Evolutionary conservation across 2,113 vertebrate genomes (phyloP).

Genomic region (Oncorhynchus mykiss): DNA sequence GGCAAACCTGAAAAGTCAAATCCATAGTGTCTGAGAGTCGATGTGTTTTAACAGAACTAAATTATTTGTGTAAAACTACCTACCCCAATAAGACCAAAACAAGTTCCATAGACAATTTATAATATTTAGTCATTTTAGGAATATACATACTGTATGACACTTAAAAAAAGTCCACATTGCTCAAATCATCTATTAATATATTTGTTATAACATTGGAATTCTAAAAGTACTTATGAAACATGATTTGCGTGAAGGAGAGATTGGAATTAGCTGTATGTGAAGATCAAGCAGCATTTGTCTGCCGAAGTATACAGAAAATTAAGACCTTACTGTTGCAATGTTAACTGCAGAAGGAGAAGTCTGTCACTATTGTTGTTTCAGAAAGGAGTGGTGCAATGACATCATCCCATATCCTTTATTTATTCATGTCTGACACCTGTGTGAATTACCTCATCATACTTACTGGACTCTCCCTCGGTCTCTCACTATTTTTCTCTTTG

Average conservation of each 20-base stretch:
- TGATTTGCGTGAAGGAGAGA: not conserved
- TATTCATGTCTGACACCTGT: slow-evolving; percentile 5
- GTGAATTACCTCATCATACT: not conserved
- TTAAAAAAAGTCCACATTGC: not conserved
- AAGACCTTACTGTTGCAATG: slow-evolving; percentile 48
- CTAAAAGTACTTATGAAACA: slow-evolving; percentile 15
- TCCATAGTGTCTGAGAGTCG: not conserved
- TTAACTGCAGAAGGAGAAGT: slow-evolving; percentile 20
- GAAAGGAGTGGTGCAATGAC: slow-evolving; percentile 10
- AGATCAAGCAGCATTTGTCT: not conserved
- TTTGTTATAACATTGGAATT: slow-evolving; percentile 32
- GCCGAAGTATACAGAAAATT: slow-evolving; percentile 23
- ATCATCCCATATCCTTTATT: slow-evolving; percentile 4
- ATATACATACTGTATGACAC: not conserved
- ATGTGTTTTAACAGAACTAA: not conserved
- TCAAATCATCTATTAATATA: slow-evolving; percentile 12
- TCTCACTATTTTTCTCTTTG: not conserved
- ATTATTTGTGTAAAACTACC: too few species aligned
- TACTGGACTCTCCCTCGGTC: not conserved
- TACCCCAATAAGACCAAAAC: not conserved
- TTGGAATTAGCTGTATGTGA: slow-evolving; percentile 11
- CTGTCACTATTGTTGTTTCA: slow-evolving; percentile 7
- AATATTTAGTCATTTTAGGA: not conserved
- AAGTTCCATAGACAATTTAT: not conserved
- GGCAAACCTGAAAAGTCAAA: slow-evolving; percentile 63